Base-by-base conservation (phyloP, 2,888 invertebrate genomes). In the Sinopyrophorus schimmeli region DNA sequence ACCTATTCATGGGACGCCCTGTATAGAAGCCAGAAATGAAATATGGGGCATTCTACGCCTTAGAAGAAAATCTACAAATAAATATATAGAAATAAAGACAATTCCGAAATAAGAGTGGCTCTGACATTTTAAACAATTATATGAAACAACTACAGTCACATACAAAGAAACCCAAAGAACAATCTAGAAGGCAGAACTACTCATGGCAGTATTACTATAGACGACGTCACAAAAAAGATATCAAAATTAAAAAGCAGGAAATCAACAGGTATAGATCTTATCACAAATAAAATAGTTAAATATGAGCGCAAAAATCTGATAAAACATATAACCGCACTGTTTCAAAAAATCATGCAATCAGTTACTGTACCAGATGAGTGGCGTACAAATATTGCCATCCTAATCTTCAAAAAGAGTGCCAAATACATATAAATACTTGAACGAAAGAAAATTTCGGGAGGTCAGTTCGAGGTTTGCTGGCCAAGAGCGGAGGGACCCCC, bases 101-200 rank as follows among this genome's bases (percentile, higher is more conserved):
- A 21, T 35, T 14, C 14, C 12, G 3, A 23, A 23, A 12, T 18
- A 34, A 7, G n/a, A 35, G n/a, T 35, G 23, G 21, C 7, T 35
- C n/a, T 23, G 20, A 31, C 14, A 31, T 10, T 16, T 31, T 14
- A 31, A 31, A n/a, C 16, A 32, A 34, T 34, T 21, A 18, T 35
- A 21, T 11, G 7, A 35, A 15, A 35, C 23, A 23, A 23, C 14
- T 35, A 23, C 23, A 35, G 23, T 26, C 4, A 26, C 26, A 37
- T 2, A 15, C 9, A 37, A 3, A 26, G 16, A 16, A 16, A 30
- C 9, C 24, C 15, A 26, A 17, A 24, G 5, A 5, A 24, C 17
- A 26, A 26, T 26, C 26, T 4, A 37, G 26, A 23, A 34, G 10
- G 27, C 27, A 27, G 37, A 24, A 37, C 10, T 37, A 26, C 12